Evolutionary conservation across 2,113 vertebrate species (phyloP).

Genomic region (Reinhardtius hippoglossoides): DNA sequence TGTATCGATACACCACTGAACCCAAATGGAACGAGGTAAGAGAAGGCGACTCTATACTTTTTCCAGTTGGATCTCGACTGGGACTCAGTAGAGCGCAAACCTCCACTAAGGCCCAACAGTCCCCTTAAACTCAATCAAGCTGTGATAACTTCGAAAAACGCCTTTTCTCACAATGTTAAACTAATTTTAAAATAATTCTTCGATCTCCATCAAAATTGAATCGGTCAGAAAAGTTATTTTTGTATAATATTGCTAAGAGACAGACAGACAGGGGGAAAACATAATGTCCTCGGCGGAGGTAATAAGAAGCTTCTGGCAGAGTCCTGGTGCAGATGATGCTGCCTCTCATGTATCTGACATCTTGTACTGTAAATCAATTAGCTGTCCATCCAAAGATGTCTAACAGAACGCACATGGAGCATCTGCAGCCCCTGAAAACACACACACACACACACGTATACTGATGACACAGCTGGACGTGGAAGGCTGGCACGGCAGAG

Average conservation of each 20-base stretch:
- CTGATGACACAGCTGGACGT: slow-evolving; percentile 34
- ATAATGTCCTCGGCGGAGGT: too few relatives aligned
- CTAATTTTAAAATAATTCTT: too few relatives aligned
- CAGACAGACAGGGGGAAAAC: too few relatives aligned
- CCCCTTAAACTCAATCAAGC: too few relatives aligned
- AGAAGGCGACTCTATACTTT: not conserved
- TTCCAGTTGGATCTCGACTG: not conserved
- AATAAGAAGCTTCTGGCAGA: not conserved
- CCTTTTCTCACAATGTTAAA: too few relatives aligned
- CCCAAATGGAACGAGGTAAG: slow-evolving; percentile 99
- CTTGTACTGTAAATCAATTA: slow-evolving; percentile 37
- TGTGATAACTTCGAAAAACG: too few relatives aligned
- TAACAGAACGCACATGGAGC: slow-evolving; percentile 3
- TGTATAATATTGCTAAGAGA: too few relatives aligned
- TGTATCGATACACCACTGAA: slow-evolving; percentile 95
- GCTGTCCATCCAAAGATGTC: slow-evolving; percentile 17
- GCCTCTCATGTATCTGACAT: not conserved
- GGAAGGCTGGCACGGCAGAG: not conserved
- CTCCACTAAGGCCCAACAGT: too few relatives aligned
- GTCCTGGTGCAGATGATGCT: too few relatives aligned
- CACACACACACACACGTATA: slow-evolving; percentile 9
- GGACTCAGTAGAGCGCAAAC: too few relatives aligned
- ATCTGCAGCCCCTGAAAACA: slow-evolving; percentile 37
- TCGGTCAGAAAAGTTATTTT: too few relatives aligned
- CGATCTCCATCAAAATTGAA: too few relatives aligned